Evolutionary conservation across 2,888 invertebrate genomes (phyloP), one percentile per base, ranked within the genome.

Genomic region (Dasypolia templi): DNA sequence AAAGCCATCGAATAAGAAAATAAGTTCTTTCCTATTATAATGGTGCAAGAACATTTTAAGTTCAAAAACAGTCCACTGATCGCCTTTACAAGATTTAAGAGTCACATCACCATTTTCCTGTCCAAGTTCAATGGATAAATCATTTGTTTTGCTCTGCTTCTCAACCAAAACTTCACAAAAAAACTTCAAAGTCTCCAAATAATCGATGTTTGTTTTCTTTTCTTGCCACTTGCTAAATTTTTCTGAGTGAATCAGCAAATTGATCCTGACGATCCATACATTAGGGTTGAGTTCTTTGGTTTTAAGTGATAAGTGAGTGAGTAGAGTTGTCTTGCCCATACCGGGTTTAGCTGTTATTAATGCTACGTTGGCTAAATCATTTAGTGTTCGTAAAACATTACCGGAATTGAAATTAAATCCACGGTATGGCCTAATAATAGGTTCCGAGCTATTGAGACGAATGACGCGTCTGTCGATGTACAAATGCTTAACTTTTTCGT

Each of bases 241-340:
- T 32, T 70, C 56, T 0, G 75, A 67, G 19, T 79, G 64, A 12
- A 81, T 63, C 0, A 79, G 42, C 35, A 85, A 72, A 35, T 85
- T 72, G 0, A 85, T 74, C 39, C 82, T 53, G 12, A 77, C 64
- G 67, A 84, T 81, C 85, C 87, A 87, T 46, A 75, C 35, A 3
- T 46, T 64, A 4, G 75, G 82, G 26, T 81, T 55, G 0, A 39
- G 6, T 39, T 75, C 61, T 65, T 83, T 86, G 0, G 87, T 82
- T 62, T 72, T 74, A 12, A 82, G 22, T 11, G 86, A 77, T 22
- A 87, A 63, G 32, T 87, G 82, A 3, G 84, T 85, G 1, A 87
- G 75, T 12, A 86, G 39, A 35, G 78, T 86, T 32, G 87, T 84
- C 53, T 87, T 87, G 0, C 87, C 87, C 87, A 86, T 87, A 0